A percentile compares a stretch with the other conserved stretches of the same genome.
Evolutionary conservation across 2,888 invertebrate genomes (phyloP).

Genomic region (Scelioninae gen. 1): DNA sequence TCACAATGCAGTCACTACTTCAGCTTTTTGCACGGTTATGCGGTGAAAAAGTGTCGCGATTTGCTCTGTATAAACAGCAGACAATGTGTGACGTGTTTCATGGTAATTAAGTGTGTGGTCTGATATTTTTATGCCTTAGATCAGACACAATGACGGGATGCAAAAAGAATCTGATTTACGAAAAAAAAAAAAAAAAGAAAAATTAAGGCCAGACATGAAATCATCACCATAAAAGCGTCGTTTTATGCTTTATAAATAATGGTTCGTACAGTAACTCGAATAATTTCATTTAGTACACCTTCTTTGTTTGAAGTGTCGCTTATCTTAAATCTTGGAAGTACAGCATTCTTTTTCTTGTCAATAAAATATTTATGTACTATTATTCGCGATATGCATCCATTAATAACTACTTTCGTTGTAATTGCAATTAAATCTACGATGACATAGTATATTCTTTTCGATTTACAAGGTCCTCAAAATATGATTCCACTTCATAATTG

Average conservation of each 20-base stretch:
- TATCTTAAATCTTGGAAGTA: background rate
- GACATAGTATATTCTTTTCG: constrained; percentile 7
- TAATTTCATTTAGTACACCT: background rate
- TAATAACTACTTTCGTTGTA: constrained; percentile 21
- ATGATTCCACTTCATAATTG: constrained; percentile 26
- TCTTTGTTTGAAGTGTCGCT: background rate
- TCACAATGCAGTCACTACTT: constrained; percentile 20
- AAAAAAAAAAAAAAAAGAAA: constrained; percentile 10
- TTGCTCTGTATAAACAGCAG: constrained; percentile 19
- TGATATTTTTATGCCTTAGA: constrained; percentile 10
- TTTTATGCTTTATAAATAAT: background rate
- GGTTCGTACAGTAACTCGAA: background rate
- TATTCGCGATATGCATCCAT: constrained; percentile 16
- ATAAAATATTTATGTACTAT: constrained; percentile 8
- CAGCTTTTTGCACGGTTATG: constrained; percentile 8
- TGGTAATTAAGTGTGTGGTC: constrained; percentile 27
- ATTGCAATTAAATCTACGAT: background rate
- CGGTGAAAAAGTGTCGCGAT: constrained; percentile 16
- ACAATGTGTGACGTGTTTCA: constrained; percentile 37
- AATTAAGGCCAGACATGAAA: background rate
- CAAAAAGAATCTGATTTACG: background rate
- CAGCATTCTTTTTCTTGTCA: constrained; percentile 12
- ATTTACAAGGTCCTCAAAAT: constrained; percentile 16
- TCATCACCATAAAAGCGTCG: background rate
- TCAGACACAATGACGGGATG: background rate